A percentile compares a stretch with the other conserved stretches of the same genome.
phyloP scores from a whole-genome alignment of 1,140 invertebrate species.

The Harlomillsia oculata region DNA sequence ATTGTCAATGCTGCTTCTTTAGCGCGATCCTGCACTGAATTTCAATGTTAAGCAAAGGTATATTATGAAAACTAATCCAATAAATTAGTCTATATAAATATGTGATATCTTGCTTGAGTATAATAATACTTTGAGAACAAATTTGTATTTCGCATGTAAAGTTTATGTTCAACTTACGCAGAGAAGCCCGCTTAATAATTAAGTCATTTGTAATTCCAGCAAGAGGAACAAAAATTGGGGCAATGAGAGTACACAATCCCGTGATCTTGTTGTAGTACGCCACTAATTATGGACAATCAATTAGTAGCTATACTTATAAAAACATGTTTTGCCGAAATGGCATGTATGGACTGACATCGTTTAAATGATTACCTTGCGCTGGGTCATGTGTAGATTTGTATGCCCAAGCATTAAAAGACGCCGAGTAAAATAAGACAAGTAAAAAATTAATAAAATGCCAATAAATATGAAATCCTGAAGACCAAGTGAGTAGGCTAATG shows the following conservation, averaged over 20 bases:
- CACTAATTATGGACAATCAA: neutral
- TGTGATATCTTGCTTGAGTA: too few relatives aligned
- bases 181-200: conserved; percentile 6
- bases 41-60: too few relatives aligned
- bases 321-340: neutral
- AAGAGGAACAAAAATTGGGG: conserved; percentile 25
- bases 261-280: conserved; percentile 8
- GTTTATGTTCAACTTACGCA: conserved; percentile 4
- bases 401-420: conserved; percentile 25
- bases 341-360: too few relatives aligned
- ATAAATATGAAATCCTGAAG: conserved; percentile 14
- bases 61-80: too few relatives aligned
- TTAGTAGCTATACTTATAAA: neutral
- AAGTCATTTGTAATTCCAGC: conserved; percentile 24
- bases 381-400: conserved; percentile 14
- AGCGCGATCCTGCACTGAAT: conserved; percentile 11
- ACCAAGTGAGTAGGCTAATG: conserved; percentile 7
- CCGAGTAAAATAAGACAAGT: conserved; percentile 25
- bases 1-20: conserved; percentile 11
- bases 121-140: too few relatives aligned
- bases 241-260: conserved; percentile 16
- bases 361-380: conserved; percentile 9
- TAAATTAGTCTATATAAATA: too few relatives aligned
- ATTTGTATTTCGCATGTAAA: too few relatives aligned
- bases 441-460: conserved; percentile 32